These are phyloP conservation scores for Procapra przewalskii DNA, from an alignment of 2,113 vertebrate genomes.

Conservation along the genomic window DNA sequence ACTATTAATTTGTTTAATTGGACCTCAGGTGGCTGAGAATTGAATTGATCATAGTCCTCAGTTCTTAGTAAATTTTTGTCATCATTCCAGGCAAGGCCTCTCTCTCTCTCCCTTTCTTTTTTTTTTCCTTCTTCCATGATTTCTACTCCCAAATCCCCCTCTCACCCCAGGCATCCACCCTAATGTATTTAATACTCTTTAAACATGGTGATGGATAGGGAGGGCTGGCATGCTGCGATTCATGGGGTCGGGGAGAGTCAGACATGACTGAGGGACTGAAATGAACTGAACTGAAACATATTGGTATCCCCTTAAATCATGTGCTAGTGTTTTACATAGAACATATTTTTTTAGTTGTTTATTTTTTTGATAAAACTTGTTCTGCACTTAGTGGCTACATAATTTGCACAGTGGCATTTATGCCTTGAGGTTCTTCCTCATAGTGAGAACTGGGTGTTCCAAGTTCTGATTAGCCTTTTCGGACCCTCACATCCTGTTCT, in stretches of 20 bases:
- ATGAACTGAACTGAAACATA: background rate
- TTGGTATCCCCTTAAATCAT: background rate
- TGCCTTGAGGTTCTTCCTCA: background rate
- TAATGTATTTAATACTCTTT: background rate
- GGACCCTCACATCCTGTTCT: background rate
- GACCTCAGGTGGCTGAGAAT: background rate
- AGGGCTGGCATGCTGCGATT: too few species aligned
- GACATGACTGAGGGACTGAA: too few species aligned
- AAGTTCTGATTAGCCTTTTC: background rate
- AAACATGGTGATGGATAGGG: background rate
- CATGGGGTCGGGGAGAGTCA: too few species aligned
- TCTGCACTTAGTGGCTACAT: background rate
- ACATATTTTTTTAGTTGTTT: background rate
- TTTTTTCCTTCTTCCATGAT: background rate
- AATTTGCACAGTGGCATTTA: background rate
- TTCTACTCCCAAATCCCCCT: background rate
- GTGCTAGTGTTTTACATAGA: background rate
- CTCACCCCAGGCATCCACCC: background rate
- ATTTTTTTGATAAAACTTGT: slow-evolving; percentile 21
- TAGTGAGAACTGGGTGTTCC: background rate
- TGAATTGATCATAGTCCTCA: background rate
- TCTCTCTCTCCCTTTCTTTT: background rate
- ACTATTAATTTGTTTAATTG: background rate
- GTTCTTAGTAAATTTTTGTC: background rate
- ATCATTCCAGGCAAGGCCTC: background rate